These are phyloP conservation scores for Numida meleagris DNA, from an alignment of 2,113 vertebrate species.

Conservation along the genomic window DNA sequence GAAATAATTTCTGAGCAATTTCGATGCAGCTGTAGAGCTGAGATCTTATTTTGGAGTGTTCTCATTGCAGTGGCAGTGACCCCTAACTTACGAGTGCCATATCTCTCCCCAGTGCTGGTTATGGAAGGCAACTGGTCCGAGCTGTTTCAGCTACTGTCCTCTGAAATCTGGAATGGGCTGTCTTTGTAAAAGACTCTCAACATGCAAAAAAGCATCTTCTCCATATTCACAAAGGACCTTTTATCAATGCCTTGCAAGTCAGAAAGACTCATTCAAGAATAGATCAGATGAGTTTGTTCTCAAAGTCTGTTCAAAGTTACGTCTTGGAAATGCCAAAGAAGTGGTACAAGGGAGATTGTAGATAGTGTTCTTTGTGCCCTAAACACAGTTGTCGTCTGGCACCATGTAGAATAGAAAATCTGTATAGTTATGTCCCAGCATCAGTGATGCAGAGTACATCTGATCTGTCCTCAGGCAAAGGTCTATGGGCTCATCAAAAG, in stretches of 20 bases:
- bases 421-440: not conserved
- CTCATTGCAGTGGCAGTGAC: not conserved
- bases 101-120: not conserved
- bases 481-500: slow-evolving; percentile 19
- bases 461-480: slow-evolving; percentile 28
- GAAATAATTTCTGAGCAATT: slow-evolving; percentile 13
- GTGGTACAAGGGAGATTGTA: slow-evolving; percentile 1
- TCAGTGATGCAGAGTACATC: not conserved
- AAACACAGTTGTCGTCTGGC: not conserved
- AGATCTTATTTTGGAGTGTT: not conserved
- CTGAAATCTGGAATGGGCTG: not conserved
- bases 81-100: fast-evolving
- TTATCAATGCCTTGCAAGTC: slow-evolving; percentile 8
- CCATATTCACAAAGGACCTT: slow-evolving; percentile 9
- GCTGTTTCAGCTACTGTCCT: not conserved
- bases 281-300: slow-evolving; percentile 49
- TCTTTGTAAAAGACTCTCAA: not conserved
- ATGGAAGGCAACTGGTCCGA: not conserved
- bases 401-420: not conserved
- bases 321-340: slow-evolving; percentile 30
- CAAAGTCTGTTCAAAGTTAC: slow-evolving; percentile 39
- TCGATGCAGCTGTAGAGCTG: not conserved
- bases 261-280: slow-evolving; percentile 21
- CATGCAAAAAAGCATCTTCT: not conserved
- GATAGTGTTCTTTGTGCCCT: not conserved